phyloP scores from a whole-genome alignment of 2,113 vertebrate genomes.

The Canis aureus region DNA sequence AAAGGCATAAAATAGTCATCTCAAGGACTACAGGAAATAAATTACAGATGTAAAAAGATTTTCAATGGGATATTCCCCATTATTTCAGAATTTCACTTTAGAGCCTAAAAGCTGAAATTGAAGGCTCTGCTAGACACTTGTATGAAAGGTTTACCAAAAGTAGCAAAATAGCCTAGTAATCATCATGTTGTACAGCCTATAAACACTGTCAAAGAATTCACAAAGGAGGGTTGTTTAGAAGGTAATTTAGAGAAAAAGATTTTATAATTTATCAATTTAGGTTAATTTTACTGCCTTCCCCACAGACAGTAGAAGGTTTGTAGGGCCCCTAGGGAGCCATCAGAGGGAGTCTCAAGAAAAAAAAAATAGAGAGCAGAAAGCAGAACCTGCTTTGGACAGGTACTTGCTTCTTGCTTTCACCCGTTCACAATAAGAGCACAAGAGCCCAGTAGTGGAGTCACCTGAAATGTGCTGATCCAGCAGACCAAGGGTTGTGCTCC shows the following conservation, averaged over 20 bases:
- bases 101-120: background rate
- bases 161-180: background rate
- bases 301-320: background rate
- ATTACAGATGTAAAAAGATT: background rate
- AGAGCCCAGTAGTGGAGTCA: background rate
- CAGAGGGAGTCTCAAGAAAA: background rate
- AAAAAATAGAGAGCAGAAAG: background rate
- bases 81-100: conserved; percentile 32
- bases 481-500: background rate
- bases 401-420: background rate
- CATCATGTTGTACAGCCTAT: background rate
- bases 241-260: background rate
- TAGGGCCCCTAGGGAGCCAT: background rate
- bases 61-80: background rate
- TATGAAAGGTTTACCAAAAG: background rate
- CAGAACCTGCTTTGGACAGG: background rate
- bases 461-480: background rate
- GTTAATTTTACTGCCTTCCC: background rate
- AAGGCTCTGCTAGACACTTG: background rate
- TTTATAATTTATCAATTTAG: background rate
- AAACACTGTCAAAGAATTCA: background rate
- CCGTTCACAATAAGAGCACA: background rate
- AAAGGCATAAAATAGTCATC: conserved; percentile 13
- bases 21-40: background rate
- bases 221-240: background rate